These are phyloP conservation scores for Drosophila infuscata DNA, from an alignment of 2,888 invertebrate species.

Conservation along the genomic window DNA sequence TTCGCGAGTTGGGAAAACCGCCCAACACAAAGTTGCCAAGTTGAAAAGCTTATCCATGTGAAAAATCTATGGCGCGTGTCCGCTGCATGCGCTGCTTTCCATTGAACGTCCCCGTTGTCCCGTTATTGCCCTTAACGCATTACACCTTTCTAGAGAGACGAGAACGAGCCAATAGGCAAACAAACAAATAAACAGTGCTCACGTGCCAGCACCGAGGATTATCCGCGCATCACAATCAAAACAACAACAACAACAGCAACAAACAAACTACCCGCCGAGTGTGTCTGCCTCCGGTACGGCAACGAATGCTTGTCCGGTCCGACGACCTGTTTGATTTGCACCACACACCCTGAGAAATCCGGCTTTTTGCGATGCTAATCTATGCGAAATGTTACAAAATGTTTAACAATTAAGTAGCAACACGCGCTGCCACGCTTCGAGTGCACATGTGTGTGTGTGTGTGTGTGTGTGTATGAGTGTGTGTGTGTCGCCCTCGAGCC, in stretches of 20 bases:
- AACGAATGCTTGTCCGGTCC: constrained; percentile 34
- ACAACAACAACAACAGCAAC: constrained; percentile 61
- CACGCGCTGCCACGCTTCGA: constrained; percentile 82
- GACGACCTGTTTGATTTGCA: constrained; percentile 74
- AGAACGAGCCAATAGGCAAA: constrained; percentile 53
- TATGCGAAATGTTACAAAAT: constrained; percentile 84
- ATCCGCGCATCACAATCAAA: constrained; percentile 82
- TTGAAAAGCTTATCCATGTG: constrained; percentile 75
- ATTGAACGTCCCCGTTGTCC: constrained; percentile 21
- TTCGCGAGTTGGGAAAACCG: constrained; percentile 44
- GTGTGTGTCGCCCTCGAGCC: constrained; percentile 19
- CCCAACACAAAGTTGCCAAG: constrained; percentile 44
- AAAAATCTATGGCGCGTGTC: constrained; percentile 78
- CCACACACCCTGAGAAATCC: constrained; percentile 34
- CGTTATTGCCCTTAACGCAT: constrained; percentile 66
- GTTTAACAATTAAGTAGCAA: constrained; percentile 84
- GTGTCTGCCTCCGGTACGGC: constrained; percentile 19
- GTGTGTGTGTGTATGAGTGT: constrained; percentile 9
- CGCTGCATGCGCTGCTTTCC: constrained; percentile 56
- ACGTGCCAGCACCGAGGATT: constrained; percentile 77
- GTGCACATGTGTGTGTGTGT: constrained; percentile 38
- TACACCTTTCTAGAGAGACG: constrained; percentile 65
- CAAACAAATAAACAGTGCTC: constrained; percentile 71
- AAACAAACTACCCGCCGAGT: constrained; percentile 70
- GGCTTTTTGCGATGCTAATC: constrained; percentile 83